These are phyloP conservation scores for Argynnis bischoffii DNA, from an alignment of 2,888 invertebrate genomes.

Conservation along the genomic window DNA sequence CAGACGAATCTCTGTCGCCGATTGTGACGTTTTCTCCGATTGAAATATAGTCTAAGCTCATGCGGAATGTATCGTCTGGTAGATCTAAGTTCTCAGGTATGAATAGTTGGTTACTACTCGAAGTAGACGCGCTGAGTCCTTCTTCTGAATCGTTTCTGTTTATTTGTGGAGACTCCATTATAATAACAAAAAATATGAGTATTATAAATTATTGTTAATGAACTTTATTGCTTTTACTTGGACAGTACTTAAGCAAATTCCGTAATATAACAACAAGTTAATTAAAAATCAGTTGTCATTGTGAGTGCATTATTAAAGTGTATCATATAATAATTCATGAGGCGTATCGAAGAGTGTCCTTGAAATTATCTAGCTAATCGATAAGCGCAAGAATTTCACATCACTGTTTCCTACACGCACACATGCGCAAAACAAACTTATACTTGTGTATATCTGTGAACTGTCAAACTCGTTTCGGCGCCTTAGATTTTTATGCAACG, in stretches of 20 bases:
- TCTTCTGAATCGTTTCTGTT: constrained; percentile 49
- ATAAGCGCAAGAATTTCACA: constrained; percentile 77
- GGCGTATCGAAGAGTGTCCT: constrained; percentile 56
- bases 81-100: constrained; percentile 62
- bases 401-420: constrained; percentile 64
- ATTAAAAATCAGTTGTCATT: constrained; percentile 17
- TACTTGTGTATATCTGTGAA: constrained; percentile 63
- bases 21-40: constrained; percentile 75
- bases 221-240: not conserved
- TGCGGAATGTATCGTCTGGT: constrained; percentile 70
- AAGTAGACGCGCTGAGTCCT: constrained; percentile 47
- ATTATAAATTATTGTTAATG: not conserved
- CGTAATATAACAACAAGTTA: constrained; percentile 4
- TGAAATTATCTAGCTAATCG: constrained; percentile 77
- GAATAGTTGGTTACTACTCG: constrained; percentile 63
- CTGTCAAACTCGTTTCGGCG: constrained; percentile 79
- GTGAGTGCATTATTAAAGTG: constrained; percentile 12
- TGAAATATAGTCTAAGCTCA: constrained; percentile 67
- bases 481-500: constrained; percentile 47
- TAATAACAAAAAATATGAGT: constrained; percentile 26
- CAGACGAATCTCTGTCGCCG: constrained; percentile 54
- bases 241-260: constrained; percentile 5
- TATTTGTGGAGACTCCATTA: constrained; percentile 57
- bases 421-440: constrained; percentile 57
- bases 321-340: constrained; percentile 37